Conservation (phyloP, 2,113 vertebrate species). For the Oreotragus oreotragus region DNA sequence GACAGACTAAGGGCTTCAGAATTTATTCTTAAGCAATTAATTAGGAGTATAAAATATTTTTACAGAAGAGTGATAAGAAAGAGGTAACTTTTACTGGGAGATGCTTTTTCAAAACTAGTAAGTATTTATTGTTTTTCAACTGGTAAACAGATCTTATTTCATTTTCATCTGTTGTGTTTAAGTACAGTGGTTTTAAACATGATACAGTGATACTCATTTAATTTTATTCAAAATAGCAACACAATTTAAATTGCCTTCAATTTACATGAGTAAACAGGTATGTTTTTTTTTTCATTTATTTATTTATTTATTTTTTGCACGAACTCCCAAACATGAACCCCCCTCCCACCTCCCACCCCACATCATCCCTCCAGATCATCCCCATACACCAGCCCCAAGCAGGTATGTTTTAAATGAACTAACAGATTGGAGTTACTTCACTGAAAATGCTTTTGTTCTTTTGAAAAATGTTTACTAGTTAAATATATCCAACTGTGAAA, state of each 20-base stretch:
- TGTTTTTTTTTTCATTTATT: no score
- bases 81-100: background rate
- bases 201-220: background rate
- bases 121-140: background rate
- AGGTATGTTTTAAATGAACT: conserved; percentile 34
- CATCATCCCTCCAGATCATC: no score
- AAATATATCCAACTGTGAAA: conserved; percentile 56
- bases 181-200: background rate
- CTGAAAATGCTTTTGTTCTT: conserved; percentile 47
- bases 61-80: background rate
- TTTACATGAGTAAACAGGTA: conserved; percentile 33
- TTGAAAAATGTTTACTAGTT: conserved; percentile 41
- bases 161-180: conserved; percentile 18
- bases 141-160: background rate
- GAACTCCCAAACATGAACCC: no score
- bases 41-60: background rate
- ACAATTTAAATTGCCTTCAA: conserved; percentile 35
- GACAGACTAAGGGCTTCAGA: background rate
- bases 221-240: conserved; percentile 5
- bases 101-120: background rate
- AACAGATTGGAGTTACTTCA: conserved; percentile 44
- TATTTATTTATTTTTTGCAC: no score
- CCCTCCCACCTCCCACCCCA: no score
- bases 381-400: no score
- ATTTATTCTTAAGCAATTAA: background rate